Evolutionary conservation across 2,888 invertebrate genomes (phyloP), one percentile per base, ranked within the genome.

Genomic region (Adineta ricciae): DNA sequence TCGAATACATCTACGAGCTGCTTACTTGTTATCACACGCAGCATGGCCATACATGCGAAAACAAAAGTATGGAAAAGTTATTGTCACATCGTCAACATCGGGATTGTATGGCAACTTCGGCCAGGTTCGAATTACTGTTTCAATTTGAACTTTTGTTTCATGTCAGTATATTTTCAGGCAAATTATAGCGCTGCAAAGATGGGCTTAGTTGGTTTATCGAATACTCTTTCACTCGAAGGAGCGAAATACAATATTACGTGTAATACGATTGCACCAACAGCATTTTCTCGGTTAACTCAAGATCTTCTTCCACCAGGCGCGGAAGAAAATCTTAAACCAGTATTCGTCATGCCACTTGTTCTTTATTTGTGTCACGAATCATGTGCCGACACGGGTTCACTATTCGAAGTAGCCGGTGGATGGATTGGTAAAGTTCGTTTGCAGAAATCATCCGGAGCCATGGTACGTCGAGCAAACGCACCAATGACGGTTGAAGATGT

Each of bases 31-130:
- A 1, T 95, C 97, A 0, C 94, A 95, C 89, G 98, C 98, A 19
- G 98, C 98, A 56, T 99, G 97, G 94, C 94, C 96, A 0, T 92
- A 95, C 88, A 96, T 99, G 92, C 93, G 94, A 88, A 94, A 96
- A 88, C 96, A 99, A 90, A 94, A 94, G 85, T 98, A 93, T 92
- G 97, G 97, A 24, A 93, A 96, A 87, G 92, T 99, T 87, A 94
- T 99, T 86, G 94, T 97, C 93, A 97, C 97, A 0, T 93, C 96
- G 0, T 98, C 97, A 87, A 90, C 91, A 82, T 94, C 97, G 84
- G 99, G 97, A 9, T 91, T 99, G 84, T 96, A 95, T 90, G 99
- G 99, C 49, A 96, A 96, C 91, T 96, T 96, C 90, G 96, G 96
- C 0, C 96, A 97, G 91, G 93, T 95, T 36, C 97, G 96, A 91